Percentiles rank a stretch among this genome's conserved stretches.
Evolutionary conservation across 2,888 invertebrate genomes (phyloP).

Genomic region (Mactromeris polynyma): DNA sequence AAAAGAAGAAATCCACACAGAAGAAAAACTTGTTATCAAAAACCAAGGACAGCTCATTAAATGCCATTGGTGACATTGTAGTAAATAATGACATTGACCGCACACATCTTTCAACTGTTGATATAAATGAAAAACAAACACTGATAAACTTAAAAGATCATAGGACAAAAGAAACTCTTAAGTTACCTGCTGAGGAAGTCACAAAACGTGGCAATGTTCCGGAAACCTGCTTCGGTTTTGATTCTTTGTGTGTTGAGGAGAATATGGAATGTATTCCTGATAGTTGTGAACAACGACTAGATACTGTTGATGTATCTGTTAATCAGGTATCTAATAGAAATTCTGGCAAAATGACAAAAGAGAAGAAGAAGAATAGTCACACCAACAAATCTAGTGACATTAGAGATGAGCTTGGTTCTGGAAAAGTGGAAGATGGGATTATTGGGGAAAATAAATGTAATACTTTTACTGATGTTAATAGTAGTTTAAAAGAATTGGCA

Average conservation of each 20-base stretch:
- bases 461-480: slow-evolving; percentile 55
- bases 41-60: neutral
- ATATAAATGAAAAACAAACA: neutral
- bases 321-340: neutral
- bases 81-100: neutral
- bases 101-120: neutral
- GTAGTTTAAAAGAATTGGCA: slow-evolving; percentile 58
- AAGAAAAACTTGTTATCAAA: neutral
- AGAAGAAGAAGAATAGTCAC: neutral
- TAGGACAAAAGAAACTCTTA: neutral
- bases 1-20: neutral
- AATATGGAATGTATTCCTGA: slow-evolving; percentile 61
- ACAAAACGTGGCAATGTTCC: neutral
- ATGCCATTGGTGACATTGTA: neutral
- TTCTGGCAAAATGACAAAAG: neutral
- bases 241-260: slow-evolving; percentile 30
- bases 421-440: neutral
- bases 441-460: slow-evolving; percentile 5
- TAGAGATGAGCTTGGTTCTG: neutral
- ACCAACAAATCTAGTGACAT: neutral
- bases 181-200: neutral
- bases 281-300: slow-evolving; percentile 47
- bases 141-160: neutral
- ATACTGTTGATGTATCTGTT: neutral
- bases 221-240: slow-evolving; percentile 49